A percentile compares a stretch with the other conserved stretches of the same genome.
Conservation (phyloP, 2,888 invertebrate species). For the Mythimna lalbum region DNA sequence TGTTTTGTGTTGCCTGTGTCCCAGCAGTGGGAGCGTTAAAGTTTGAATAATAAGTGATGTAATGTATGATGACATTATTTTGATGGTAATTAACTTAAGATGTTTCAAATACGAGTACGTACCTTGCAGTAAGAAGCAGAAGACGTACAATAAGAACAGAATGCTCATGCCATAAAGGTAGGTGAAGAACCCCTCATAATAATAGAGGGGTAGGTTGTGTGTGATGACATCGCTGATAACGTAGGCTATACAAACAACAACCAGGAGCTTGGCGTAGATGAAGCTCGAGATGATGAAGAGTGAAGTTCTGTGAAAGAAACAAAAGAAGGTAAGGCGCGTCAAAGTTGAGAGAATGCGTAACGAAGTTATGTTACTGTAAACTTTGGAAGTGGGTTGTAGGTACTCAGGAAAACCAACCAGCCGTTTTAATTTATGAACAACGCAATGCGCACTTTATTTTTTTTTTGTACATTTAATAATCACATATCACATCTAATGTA, state of each 20-base stretch:
- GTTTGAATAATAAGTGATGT: not conserved
- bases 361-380: conserved; percentile 13
- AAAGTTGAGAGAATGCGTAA: conserved; percentile 5
- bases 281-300: conserved; percentile 98
- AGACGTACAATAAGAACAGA: conserved; percentile 97
- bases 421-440: not conserved
- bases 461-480: not conserved
- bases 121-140: conserved; percentile 97
- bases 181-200: conserved; percentile 98
- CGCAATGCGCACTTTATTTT: not conserved
- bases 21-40: not conserved
- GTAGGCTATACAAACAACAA: conserved; percentile 98
- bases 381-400: not conserved
- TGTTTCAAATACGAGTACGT: conserved; percentile 63
- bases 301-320: conserved; percentile 94
- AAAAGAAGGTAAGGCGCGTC: conserved; percentile 35
- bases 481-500: no score
- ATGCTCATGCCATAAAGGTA: conserved; percentile 98
- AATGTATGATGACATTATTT: not conserved
- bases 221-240: conserved; percentile 98
- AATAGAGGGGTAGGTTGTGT: conserved; percentile 97
- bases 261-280: conserved; percentile 98
- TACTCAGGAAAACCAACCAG: not conserved
- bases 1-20: not conserved
- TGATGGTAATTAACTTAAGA: not conserved